A percentile compares a stretch with the other conserved stretches of the same genome.
Evolutionary conservation across 2,113 vertebrate genomes (phyloP).

Genomic region (Corythoichthys intestinalis): DNA sequence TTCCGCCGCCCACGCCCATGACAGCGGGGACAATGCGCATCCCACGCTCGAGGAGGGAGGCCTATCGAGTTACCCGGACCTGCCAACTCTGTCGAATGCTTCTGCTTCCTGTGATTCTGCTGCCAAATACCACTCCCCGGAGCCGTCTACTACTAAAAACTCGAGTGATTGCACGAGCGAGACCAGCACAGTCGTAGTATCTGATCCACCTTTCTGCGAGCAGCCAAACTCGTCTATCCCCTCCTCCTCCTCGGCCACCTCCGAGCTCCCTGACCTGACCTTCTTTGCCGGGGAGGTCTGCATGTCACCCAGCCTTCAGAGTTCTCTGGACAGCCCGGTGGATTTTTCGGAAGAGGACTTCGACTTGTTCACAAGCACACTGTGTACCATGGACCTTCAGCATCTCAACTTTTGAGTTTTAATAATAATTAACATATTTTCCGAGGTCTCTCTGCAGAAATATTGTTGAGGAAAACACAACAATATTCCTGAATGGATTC

Average conservation of each 20-base stretch:
- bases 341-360: slow-evolving; percentile 90
- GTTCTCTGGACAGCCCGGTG: slow-evolving; percentile 81
- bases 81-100: slow-evolving; percentile 30
- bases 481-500: slow-evolving; percentile 58
- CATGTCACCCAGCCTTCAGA: slow-evolving; percentile 76
- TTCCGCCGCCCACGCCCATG: slow-evolving; percentile 52
- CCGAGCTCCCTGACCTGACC: slow-evolving; percentile 78
- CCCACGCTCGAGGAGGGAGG: slow-evolving; percentile 63
- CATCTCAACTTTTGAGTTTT: slow-evolving; percentile 77
- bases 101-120: slow-evolving; percentile 34
- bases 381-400: slow-evolving; percentile 87
- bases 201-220: slow-evolving; percentile 65
- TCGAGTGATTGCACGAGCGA: slow-evolving; percentile 46
- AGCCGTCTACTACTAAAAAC: slow-evolving; percentile 49
- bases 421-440: neutral
- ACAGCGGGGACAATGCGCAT: slow-evolving; percentile 69
- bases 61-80: slow-evolving; percentile 44
- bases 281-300: slow-evolving; percentile 80
- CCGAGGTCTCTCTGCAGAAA: neutral
- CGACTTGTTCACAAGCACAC: slow-evolving; percentile 88
- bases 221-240: slow-evolving; percentile 61
- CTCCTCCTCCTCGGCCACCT: slow-evolving; percentile 55
- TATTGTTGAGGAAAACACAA: neutral
- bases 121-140: slow-evolving; percentile 29
- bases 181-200: slow-evolving; percentile 21